A percentile compares a stretch with the other conserved stretches of the same genome.
Evolutionary conservation across 2,113 vertebrate species (phyloP).

Genomic region (Dendrocopos noguchii): DNA sequence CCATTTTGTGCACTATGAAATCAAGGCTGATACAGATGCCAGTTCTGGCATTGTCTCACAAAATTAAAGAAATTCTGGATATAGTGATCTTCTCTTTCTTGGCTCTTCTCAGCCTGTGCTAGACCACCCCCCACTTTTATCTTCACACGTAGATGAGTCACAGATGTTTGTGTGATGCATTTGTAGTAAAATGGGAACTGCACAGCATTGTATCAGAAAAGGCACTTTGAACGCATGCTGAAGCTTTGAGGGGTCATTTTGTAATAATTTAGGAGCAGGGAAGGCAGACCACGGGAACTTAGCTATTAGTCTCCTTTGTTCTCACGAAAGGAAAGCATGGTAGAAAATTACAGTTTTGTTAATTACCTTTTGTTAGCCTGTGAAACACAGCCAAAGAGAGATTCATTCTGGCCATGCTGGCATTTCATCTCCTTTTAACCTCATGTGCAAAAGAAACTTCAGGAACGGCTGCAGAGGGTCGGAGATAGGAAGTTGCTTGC

Average conservation of each 20-base stretch:
- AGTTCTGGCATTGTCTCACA: not conserved
- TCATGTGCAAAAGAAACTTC: constrained; percentile 1
- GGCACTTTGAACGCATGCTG: not conserved
- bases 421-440: not conserved
- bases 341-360: constrained; percentile 41
- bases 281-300: not conserved
- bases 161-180: constrained; percentile 15
- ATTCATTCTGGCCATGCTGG: not conserved
- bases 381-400: constrained; percentile 31
- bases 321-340: not conserved
- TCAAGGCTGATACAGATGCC: not conserved
- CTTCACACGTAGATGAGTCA: not conserved
- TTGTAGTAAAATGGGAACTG: not conserved
- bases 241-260: not conserved
- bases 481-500: not conserved
- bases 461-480: not conserved
- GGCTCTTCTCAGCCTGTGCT: not conserved
- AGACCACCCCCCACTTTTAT: not conserved
- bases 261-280: not conserved
- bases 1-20: not conserved
- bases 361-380: constrained; percentile 31
- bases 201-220: not conserved
- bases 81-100: not conserved
- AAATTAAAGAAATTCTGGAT: not conserved
- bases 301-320: not conserved